These are phyloP conservation scores for Tupaia tana DNA, from an alignment of 2,113 vertebrate genomes.

Conservation along the genomic window DNA sequence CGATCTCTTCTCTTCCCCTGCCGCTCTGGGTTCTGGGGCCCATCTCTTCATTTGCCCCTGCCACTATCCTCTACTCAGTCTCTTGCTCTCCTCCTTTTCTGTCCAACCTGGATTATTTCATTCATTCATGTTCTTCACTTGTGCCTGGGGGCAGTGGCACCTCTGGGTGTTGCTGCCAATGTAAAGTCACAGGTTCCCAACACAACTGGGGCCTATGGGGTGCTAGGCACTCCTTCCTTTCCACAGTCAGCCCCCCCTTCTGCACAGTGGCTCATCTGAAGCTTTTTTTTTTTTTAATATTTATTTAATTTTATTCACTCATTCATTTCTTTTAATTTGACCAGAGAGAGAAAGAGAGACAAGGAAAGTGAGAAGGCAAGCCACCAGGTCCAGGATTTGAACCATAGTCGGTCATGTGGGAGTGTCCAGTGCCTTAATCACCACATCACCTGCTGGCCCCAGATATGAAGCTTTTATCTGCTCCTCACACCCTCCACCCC, in stretches of 20 bases:
- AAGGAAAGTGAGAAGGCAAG: no score
- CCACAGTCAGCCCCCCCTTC: rapidly evolving
- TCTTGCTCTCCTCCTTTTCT: background rate
- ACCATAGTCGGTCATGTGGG: no score
- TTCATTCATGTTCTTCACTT: background rate
- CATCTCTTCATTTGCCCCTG: no score
- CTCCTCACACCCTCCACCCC: background rate
- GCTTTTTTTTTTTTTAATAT: no score
- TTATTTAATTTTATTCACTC: no score
- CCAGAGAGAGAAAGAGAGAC: no score
- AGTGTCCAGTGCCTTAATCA: no score
- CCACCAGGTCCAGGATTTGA: no score
- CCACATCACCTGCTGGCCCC: no score
- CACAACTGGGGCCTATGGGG: background rate
- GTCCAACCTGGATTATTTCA: background rate
- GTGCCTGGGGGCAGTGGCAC: background rate
- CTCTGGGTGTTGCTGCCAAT: background rate
- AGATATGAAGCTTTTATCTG: background rate
- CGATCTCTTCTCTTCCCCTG: background rate
- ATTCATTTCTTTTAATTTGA: no score
- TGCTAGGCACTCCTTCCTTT: background rate
- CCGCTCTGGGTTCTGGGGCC: background rate
- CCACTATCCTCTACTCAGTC: background rate
- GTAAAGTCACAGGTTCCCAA: background rate
- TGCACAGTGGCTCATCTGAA: no score